Base-by-base conservation (phyloP, 2,797 vertebrate species). In the Karalla daura region DNA sequence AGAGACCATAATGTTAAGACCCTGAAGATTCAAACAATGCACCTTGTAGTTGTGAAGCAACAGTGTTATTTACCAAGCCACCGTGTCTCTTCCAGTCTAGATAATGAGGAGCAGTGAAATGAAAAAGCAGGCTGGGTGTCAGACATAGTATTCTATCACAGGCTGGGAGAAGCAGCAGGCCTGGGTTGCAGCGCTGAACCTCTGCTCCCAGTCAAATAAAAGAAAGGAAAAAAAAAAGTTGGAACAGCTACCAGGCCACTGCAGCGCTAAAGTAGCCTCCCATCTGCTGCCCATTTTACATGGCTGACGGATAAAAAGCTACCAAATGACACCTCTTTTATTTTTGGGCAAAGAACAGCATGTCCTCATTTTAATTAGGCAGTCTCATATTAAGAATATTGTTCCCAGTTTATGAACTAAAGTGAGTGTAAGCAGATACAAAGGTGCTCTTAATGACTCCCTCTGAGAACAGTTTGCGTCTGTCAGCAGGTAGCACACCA, bases 71-170 rank as follows among this genome's bases (percentile, higher is more conserved):
- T n/a, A n/a, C n/a, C n/a, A n/a, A n/a, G n/a, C n/a, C n/a, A n/a
- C n/a, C n/a, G n/a, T n/a, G n/a, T n/a, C n/a, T n/a, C n/a, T n/a
- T n/a, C n/a, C 50, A 63, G 51, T 17, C 52, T 58, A 55, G 67
- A 81, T 80, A 76, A 83, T 62, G 62, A 83, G 67, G 10, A 65
- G 54, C 56, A 58, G 63, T 1, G 12, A 68, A 81, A 65, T 60
- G 49, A 33, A 65, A 63, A 80, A 74, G 54, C 46, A 63, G 10
- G 54, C 70, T 41, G 46, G 56, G 75, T 74, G 70, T 65, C 76
- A 64, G 54, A 51, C 40, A 20, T 73, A 55, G 58, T 37, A 63
- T 49, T 60, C 35, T 1, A 32, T 33, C 21, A 17, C 44, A 56
- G 43, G 49, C 39, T 33, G 32, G 61, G 46, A 44, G 44, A 25